Evolutionary conservation across 92 coral and sea anemone species (phyloP).

Genomic region (Actinostola sp.): DNA sequence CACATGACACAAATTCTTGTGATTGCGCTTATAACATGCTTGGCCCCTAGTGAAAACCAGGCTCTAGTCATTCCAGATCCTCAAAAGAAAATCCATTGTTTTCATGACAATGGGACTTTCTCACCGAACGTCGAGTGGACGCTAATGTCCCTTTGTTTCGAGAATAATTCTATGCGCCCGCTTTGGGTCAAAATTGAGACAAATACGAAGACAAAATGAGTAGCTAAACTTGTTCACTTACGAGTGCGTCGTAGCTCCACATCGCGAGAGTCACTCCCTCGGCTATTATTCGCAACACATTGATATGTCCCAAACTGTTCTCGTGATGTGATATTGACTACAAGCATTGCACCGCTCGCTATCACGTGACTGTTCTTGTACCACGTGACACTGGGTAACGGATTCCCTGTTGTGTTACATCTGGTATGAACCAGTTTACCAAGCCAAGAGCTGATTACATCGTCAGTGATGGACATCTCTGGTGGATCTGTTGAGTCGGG

Average conservation of each 20-base stretch:
- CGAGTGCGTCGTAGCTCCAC: slow-evolving; percentile 30
- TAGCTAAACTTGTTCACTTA: neutral
- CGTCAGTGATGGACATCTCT: neutral
- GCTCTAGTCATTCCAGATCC: too few relatives aligned
- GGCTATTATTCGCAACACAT: slow-evolving; percentile 30
- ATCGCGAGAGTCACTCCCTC: slow-evolving; percentile 9
- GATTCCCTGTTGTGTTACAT: slow-evolving; percentile 33
- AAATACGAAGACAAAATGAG: too few relatives aligned
- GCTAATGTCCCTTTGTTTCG: too few relatives aligned
- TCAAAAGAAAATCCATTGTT: too few relatives aligned
- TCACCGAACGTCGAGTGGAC: too few relatives aligned
- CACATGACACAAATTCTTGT: too few relatives aligned
- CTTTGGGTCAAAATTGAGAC: too few relatives aligned
- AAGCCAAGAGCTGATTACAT: neutral
- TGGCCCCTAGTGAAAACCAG: too few relatives aligned
- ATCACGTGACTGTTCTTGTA: neutral
- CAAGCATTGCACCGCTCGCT: neutral
- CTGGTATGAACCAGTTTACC: neutral
- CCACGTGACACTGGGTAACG: slow-evolving; percentile 38
- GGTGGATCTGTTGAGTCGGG: neutral
- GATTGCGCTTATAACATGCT: too few relatives aligned
- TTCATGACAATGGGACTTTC: too few relatives aligned
- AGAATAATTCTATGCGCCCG: too few relatives aligned
- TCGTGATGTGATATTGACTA: neutral
- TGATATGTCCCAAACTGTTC: slow-evolving; percentile 46